phyloP scores from a whole-genome alignment of 2,797 vertebrate genomes.

The Arnoldichthys spilopterus region DNA sequence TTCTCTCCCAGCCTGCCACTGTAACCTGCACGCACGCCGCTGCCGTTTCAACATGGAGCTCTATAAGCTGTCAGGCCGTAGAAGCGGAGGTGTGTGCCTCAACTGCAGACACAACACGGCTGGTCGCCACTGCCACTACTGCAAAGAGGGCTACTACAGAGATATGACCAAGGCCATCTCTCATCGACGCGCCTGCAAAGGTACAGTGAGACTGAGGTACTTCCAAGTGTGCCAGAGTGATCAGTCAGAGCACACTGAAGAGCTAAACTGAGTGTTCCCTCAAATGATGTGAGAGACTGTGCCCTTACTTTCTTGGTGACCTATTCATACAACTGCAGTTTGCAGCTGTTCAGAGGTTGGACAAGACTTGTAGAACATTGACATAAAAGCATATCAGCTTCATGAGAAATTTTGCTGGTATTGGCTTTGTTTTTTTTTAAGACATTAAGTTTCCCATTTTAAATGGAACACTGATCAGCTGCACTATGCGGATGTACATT shows the following conservation, averaged over 20 bases:
- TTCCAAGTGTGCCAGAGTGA: neutral
- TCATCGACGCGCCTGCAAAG: conserved; percentile 95
- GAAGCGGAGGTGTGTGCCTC: conserved; percentile 94
- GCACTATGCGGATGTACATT: too few relatives aligned
- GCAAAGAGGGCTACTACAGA: conserved; percentile 96
- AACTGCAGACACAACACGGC: conserved; percentile 98
- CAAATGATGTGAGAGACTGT: neutral
- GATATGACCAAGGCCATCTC: conserved; percentile 97
- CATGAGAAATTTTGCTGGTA: neutral
- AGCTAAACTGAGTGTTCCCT: neutral
- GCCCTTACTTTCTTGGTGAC: neutral
- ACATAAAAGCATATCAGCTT: neutral
- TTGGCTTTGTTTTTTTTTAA: neutral
- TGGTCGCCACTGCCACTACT: conserved; percentile 97
- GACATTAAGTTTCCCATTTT: too few relatives aligned
- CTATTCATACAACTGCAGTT: neutral
- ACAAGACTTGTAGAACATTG: neutral
- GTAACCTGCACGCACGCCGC: conserved; percentile 95
- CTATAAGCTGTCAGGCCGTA: conserved; percentile 93
- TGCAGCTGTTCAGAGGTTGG: neutral
- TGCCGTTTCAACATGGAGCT: conserved; percentile 99
- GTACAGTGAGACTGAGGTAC: conserved; percentile 66
- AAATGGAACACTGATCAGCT: too few relatives aligned
- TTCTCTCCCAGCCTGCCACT: conserved; percentile 88
- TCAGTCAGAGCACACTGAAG: neutral